These are phyloP conservation scores for Eudyptes chrysolophus DNA, from an alignment of 2,113 vertebrate species.

Conservation along the genomic window DNA sequence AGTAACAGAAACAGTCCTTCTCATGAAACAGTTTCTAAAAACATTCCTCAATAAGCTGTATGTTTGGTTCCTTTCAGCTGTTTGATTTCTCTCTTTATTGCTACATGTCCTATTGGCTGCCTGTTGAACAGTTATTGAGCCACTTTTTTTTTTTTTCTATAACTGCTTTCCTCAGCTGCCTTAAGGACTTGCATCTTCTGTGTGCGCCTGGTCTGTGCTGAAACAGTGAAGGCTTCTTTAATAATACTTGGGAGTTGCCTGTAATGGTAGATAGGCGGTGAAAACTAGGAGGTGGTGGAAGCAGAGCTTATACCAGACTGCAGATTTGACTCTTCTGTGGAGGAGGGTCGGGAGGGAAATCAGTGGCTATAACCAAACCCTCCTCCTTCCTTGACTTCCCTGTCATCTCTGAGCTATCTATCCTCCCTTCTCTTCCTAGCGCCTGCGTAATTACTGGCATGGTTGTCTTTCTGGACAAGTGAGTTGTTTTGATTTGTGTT, in stretches of 20 bases:
- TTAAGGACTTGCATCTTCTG: neutral
- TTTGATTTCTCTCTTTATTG: neutral
- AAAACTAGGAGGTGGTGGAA: neutral
- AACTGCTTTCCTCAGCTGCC: neutral
- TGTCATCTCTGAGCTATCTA: neutral
- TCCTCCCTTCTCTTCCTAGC: neutral
- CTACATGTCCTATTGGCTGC: neutral
- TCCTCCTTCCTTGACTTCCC: neutral
- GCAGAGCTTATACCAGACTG: neutral
- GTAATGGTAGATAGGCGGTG: neutral
- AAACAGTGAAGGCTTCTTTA: neutral
- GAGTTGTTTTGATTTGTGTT: neutral
- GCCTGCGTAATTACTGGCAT: neutral
- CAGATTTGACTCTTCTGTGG: neutral
- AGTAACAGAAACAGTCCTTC: neutral
- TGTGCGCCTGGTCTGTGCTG: neutral
- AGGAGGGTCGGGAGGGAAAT: neutral
- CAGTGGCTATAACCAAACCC: neutral
- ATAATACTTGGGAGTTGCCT: neutral
- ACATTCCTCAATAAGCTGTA: neutral
- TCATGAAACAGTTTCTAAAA: neutral
- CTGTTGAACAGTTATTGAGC: neutral
- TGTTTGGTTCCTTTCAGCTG: neutral
- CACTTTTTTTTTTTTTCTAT: neutral
- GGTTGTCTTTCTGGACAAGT: neutral